Percentiles rank a stretch among this genome's conserved stretches.
Conservation (phyloP, 2,113 vertebrate species). For the Cromileptes altivelis region DNA sequence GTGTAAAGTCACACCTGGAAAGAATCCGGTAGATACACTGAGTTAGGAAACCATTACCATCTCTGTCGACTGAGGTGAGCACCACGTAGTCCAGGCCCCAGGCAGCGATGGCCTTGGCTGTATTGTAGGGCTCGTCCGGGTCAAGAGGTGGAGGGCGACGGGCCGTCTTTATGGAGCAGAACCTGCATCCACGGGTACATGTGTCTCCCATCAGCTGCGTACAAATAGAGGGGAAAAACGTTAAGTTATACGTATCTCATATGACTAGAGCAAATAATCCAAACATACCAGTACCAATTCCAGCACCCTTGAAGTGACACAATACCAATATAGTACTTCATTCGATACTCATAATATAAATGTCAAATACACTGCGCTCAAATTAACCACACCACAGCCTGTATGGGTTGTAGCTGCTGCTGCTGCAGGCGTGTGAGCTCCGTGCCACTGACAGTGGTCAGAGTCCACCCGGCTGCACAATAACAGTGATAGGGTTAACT, state of each 20-base stretch:
- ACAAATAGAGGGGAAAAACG: background rate
- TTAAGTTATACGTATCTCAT: background rate
- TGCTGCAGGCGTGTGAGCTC: no score
- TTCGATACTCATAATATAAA: no score
- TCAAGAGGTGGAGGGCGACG: slow-evolving; percentile 90
- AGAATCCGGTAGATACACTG: background rate
- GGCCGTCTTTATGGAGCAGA: slow-evolving; percentile 97
- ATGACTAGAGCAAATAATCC: background rate
- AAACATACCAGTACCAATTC: background rate
- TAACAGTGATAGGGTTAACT: no score
- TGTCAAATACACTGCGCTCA: no score
- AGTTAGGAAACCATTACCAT: slow-evolving; percentile 83
- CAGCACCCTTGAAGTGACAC: no score
- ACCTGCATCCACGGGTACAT: slow-evolving; percentile 96
- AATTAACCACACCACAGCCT: no score
- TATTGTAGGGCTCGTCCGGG: slow-evolving; percentile 91
- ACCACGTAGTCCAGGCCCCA: slow-evolving; percentile 99
- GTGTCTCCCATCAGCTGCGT: slow-evolving; percentile 97
- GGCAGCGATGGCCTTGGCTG: slow-evolving; percentile 91
- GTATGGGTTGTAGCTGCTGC: no score
- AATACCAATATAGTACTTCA: no score
- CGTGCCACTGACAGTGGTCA: no score
- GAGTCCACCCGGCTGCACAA: no score
- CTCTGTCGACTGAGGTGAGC: slow-evolving; percentile 96
- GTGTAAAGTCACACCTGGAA: background rate